These are phyloP conservation scores for Rhinophrynus dorsalis DNA, from an alignment of 2,797 vertebrate genomes.

Conservation along the genomic window DNA sequence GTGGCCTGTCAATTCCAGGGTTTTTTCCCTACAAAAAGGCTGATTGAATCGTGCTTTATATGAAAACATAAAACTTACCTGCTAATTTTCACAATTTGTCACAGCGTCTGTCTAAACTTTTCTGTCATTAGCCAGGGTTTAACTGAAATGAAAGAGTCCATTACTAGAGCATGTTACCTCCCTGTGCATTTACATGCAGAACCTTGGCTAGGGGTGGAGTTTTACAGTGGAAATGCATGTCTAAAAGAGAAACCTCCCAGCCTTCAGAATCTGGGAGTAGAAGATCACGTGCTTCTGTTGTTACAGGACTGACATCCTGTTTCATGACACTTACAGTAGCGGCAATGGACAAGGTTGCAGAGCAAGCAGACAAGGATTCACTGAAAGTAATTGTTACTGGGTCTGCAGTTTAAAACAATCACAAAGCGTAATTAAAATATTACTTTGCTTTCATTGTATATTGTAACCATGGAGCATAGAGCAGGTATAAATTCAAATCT, in stretches of 20 bases:
- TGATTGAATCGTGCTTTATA: too few species aligned
- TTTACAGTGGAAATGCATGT: conserved; percentile 21
- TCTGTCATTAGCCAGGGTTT: background rate
- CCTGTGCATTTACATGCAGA: background rate
- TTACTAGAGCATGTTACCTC: background rate
- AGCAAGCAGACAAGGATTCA: background rate
- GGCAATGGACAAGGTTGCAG: conserved; percentile 9
- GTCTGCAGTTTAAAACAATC: background rate
- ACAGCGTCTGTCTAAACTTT: background rate
- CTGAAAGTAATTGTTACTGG: background rate
- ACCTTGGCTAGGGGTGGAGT: conserved; percentile 24
- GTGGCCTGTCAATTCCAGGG: too few species aligned
- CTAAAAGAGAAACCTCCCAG: conserved; percentile 16
- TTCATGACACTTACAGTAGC: conserved; percentile 4
- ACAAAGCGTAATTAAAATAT: background rate
- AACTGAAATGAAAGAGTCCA: background rate
- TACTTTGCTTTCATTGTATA: too few species aligned
- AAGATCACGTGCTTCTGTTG: conserved; percentile 24
- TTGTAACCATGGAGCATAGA: too few species aligned
- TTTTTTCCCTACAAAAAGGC: too few species aligned
- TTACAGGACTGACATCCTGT: conserved; percentile 39
- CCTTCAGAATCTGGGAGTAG: conserved; percentile 10
- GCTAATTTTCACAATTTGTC: background rate
- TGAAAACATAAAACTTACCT: too few species aligned
- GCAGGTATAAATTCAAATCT: too few species aligned